Base-by-base conservation (phyloP, 2,797 vertebrate genomes). In the Micrastur ruficollis region DNA sequence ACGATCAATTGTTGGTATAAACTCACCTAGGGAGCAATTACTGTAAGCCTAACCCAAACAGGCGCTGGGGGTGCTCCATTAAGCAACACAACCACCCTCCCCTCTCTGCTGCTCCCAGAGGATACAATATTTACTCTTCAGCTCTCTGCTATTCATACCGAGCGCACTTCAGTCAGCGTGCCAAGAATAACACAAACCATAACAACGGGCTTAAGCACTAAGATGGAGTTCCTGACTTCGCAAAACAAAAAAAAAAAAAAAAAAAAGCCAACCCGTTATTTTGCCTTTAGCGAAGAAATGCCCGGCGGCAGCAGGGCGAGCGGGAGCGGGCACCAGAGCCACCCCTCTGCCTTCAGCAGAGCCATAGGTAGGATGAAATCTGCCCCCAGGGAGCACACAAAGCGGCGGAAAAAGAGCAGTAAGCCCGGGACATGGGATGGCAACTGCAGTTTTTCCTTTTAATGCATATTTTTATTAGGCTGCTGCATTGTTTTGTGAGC, bases 1-100 rank as follows among this genome's bases (percentile, higher is more conserved):
- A 85, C 8, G 56, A 96, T 94, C 91, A 72, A 20, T 85, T 96
- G 95, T 95, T 82, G 89, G 94, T 91, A 88, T 82, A 93, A 94
- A 71, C 85, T 96, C 96, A 96, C 96, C 96, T 93, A 88, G 96
- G 96, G 95, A 96, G 91, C 93, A 95, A 92, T 96, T 96, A 96
- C 87, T 78, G 65, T 74, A 67, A 95, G 91, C 95, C 85, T 85
- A 96, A 94, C 96, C 96, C 96, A 97, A 96, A 93, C 95, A 97
- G 94, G 96, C 79, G 0, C 91, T 87, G 89, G 93, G 82, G 96
- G 95, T 86, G 94, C 90, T 90, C 88, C 92, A 90, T 96, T 95
- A 95, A 92, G 94, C 90, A 81, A 34, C 72, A 53, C 20, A 83
- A 16, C 76, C 42, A 3, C 91, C 94, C 76, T 94, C 68, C 86